Evolutionary conservation across 2,113 vertebrate species (phyloP).

Genomic region (Glaucidium brasilianum): DNA sequence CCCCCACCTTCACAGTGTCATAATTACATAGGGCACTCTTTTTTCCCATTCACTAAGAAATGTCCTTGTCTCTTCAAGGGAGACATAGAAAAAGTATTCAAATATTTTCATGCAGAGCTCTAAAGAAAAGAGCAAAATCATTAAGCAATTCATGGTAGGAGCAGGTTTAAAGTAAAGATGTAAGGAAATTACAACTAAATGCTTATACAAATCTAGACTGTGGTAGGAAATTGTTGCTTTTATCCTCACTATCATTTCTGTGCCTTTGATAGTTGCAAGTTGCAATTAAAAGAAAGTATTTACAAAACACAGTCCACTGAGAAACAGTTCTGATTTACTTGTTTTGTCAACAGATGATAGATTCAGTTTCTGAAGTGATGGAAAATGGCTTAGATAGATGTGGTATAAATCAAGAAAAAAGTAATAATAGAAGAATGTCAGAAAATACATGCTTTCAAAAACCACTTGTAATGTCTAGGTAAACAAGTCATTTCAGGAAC

Average conservation of each 20-base stretch:
- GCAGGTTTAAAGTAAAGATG: constrained; percentile 15
- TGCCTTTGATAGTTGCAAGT: constrained; percentile 29
- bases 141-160: constrained; percentile 28
- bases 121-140: constrained; percentile 46
- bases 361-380: not conserved
- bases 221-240: constrained; percentile 36
- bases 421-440: not conserved
- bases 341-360: constrained; percentile 12
- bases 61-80: constrained; percentile 11
- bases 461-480: not conserved
- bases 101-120: constrained; percentile 4
- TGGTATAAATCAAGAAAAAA: constrained; percentile 15
- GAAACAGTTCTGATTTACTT: constrained; percentile 28
- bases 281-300: constrained; percentile 48
- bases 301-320: constrained; percentile 35
- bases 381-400: not conserved
- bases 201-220: not conserved
- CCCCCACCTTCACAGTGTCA: not conserved
- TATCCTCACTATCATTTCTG: constrained; percentile 21
- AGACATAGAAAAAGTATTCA: not conserved
- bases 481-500: not conserved
- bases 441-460: not conserved
- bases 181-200: not conserved
- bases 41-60: constrained; percentile 18
- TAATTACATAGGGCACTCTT: not conserved